Percentiles rank a stretch among this genome's conserved stretches.
Evolutionary conservation across 2,797 vertebrate species (phyloP).

Genomic region (Microctenopoma lineatum): DNA sequence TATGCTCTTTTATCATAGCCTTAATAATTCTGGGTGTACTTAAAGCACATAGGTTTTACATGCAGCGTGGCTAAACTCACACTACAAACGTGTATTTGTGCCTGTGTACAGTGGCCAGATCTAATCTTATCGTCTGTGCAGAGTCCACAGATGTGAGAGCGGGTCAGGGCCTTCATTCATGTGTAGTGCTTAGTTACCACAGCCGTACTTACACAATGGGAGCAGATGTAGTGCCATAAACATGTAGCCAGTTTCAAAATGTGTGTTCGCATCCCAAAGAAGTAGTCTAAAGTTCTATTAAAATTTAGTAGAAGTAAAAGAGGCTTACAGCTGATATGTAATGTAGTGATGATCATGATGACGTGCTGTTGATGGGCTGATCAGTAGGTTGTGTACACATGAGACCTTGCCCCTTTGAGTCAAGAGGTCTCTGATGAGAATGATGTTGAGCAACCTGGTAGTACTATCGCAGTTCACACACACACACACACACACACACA

Average conservation of each 20-base stretch:
- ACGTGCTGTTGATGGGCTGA: slow-evolving; percentile 15
- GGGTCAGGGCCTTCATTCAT: slow-evolving; percentile 59
- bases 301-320: neutral
- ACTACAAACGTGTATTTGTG: slow-evolving; percentile 46
- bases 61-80: slow-evolving; percentile 1
- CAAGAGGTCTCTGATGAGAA: neutral
- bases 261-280: neutral
- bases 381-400: neutral
- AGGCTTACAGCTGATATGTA: neutral
- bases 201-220: too few relatives aligned
- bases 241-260: neutral
- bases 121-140: slow-evolving; percentile 86
- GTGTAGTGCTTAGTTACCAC: too few relatives aligned
- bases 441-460: neutral
- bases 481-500: neutral
- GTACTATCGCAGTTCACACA: neutral
- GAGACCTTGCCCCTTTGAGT: slow-evolving; percentile 4
- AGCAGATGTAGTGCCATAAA: too few relatives aligned
- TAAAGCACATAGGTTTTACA: neutral
- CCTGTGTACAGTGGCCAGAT: slow-evolving; percentile 42
- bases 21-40: slow-evolving; percentile 11
- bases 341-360: neutral
- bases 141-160: slow-evolving; percentile 76
- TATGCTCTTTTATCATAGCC: slow-evolving; percentile 37
- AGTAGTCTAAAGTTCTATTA: neutral